Conservation (phyloP, 2,113 vertebrate species). For the Neomonachus schauinslandi region DNA sequence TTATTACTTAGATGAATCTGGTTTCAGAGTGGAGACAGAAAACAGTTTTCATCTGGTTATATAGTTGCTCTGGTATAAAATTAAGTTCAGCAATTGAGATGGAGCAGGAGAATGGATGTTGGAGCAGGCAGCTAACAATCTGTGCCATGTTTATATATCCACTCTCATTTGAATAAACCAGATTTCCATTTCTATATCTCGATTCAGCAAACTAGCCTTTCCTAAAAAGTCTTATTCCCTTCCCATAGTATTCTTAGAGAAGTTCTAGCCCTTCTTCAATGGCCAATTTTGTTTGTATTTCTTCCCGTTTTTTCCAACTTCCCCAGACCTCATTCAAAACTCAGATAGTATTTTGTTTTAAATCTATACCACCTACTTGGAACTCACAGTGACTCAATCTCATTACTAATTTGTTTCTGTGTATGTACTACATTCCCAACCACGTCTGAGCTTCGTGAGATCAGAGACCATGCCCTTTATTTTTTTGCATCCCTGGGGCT, state of each 20-base stretch:
- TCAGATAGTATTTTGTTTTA: background rate
- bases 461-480: background rate
- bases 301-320: background rate
- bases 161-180: background rate
- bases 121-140: background rate
- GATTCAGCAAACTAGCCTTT: background rate
- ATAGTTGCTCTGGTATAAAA: background rate
- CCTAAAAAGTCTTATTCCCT: background rate
- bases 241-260: background rate
- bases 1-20: background rate
- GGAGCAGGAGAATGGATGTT: background rate
- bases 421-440: background rate
- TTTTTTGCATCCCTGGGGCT: background rate
- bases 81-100: background rate
- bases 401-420: background rate
- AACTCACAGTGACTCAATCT: background rate
- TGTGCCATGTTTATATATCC: background rate
- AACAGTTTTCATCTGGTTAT: background rate
- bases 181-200: background rate
- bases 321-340: background rate
- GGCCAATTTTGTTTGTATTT: background rate
- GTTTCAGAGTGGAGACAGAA: background rate
- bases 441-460: background rate
- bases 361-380: background rate
- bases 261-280: background rate